These are phyloP conservation scores for Lapara coniferarum DNA, from an alignment of 2,888 invertebrate genomes.

Conservation along the genomic window DNA sequence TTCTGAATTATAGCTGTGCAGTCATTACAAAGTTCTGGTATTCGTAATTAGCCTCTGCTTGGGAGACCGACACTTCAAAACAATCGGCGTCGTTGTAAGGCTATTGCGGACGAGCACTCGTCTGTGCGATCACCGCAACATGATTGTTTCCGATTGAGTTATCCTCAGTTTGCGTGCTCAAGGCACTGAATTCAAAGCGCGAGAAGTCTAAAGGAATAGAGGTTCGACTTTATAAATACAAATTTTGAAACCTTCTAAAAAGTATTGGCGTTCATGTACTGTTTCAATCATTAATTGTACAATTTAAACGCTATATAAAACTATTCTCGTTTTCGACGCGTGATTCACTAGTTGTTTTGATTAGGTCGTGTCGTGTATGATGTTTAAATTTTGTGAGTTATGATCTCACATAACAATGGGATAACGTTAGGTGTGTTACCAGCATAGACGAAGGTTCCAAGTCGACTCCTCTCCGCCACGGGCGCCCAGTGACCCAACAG, in stretches of 20 bases:
- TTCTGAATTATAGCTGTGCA: background rate
- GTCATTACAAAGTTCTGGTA: background rate
- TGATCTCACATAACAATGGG: background rate
- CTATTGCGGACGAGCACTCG: background rate
- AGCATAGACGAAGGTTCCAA: conserved; percentile 87
- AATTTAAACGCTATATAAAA: no score
- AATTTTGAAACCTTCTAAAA: no score
- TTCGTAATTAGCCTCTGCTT: background rate
- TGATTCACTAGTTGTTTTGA: no score
- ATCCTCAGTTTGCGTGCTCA: background rate
- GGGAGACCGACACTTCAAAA: background rate
- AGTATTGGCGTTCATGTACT: no score
- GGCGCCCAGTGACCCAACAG: conserved; percentile 89
- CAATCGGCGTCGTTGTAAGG: background rate
- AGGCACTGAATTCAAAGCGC: background rate
- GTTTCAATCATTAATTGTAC: no score
- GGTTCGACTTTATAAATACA: no score
- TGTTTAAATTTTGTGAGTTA: no score
- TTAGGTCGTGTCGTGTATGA: no score
- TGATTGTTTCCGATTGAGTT: conserved; percentile 11
- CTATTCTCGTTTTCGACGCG: no score
- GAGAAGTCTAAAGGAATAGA: background rate
- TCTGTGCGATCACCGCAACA: background rate
- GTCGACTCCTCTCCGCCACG: conserved; percentile 86
- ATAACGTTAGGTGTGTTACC: conserved; percentile 53